Conservation (phyloP, 2,888 invertebrate species). For the Baronia brevicornis region DNA sequence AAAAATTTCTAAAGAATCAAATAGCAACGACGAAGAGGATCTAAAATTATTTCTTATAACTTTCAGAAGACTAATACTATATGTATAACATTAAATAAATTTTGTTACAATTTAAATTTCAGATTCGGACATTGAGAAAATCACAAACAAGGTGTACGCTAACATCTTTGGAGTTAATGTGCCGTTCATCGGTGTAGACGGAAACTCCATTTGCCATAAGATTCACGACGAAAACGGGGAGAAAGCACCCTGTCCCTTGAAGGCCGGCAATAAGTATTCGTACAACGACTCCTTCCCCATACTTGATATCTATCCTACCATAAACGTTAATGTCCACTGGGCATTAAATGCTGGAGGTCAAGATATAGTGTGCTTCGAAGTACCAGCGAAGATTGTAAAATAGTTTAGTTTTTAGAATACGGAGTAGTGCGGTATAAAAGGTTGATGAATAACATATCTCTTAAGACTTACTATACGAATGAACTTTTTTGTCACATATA, state of each 20-base stretch:
- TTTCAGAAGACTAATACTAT: background rate
- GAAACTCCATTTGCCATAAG: slow-evolving; percentile 79
- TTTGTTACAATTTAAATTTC: slow-evolving; percentile 28
- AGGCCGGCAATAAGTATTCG: slow-evolving; percentile 78
- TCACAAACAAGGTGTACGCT: slow-evolving; percentile 79
- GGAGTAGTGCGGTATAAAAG: too few species aligned
- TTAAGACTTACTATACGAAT: too few species aligned
- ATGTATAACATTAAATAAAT: background rate
- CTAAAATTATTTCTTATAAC: slow-evolving; percentile 3
- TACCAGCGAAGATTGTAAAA: slow-evolving; percentile 77
- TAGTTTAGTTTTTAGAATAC: slow-evolving; percentile 24
- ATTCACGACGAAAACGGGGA: slow-evolving; percentile 74
- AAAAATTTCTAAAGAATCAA: too few species aligned
- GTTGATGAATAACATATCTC: background rate
- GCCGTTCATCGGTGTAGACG: slow-evolving; percentile 87
- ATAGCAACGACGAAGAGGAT: slow-evolving; percentile 15
- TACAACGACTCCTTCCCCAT: slow-evolving; percentile 81
- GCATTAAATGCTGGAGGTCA: slow-evolving; percentile 61
- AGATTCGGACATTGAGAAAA: slow-evolving; percentile 67
- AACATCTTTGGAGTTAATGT: slow-evolving; percentile 77
- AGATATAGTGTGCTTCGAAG: slow-evolving; percentile 79
- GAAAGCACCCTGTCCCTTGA: slow-evolving; percentile 80
- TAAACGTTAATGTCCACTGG: slow-evolving; percentile 79
- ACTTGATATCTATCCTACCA: slow-evolving; percentile 60
- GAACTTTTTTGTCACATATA: too few species aligned